These are phyloP conservation scores for Oligia fasciuncula DNA, from an alignment of 2,888 invertebrate species.

Conservation along the genomic window DNA sequence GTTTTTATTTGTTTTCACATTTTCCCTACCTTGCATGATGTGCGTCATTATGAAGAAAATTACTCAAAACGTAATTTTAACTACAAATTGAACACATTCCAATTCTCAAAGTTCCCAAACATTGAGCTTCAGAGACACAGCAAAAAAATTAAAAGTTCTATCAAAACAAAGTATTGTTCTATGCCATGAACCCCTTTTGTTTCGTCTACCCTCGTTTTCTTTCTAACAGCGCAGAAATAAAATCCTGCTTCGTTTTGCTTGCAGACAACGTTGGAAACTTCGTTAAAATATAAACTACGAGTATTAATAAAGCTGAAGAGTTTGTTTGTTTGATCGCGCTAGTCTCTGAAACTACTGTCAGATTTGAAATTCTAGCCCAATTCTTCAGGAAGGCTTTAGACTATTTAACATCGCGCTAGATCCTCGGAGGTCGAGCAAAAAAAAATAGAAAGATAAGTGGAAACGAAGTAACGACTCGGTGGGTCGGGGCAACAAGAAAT, in stretches of 20 bases:
- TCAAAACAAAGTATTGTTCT: constrained; percentile 17
- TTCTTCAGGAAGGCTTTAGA: too few species aligned
- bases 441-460: too few species aligned
- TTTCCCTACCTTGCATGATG: not conserved
- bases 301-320: too few species aligned
- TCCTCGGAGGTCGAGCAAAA: too few species aligned
- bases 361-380: too few species aligned
- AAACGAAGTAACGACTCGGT: too few species aligned
- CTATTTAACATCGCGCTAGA: too few species aligned
- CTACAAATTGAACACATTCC: not conserved
- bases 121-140: not conserved
- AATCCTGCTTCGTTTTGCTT: constrained; percentile 23
- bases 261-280: constrained; percentile 22
- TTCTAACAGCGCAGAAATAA: constrained; percentile 27
- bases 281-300: constrained; percentile 6
- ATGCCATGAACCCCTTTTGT: constrained; percentile 17
- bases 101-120: not conserved
- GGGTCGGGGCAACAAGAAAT: too few species aligned
- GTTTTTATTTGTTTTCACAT: not conserved
- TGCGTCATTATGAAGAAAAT: not conserved
- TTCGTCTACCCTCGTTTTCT: constrained; percentile 4
- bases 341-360: too few species aligned
- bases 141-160: constrained; percentile 27
- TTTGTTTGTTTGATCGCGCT: too few species aligned
- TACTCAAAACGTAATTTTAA: not conserved